Base-by-base conservation (phyloP, 2,797 vertebrate genomes). In the Poeciliopsis infans region DNA sequence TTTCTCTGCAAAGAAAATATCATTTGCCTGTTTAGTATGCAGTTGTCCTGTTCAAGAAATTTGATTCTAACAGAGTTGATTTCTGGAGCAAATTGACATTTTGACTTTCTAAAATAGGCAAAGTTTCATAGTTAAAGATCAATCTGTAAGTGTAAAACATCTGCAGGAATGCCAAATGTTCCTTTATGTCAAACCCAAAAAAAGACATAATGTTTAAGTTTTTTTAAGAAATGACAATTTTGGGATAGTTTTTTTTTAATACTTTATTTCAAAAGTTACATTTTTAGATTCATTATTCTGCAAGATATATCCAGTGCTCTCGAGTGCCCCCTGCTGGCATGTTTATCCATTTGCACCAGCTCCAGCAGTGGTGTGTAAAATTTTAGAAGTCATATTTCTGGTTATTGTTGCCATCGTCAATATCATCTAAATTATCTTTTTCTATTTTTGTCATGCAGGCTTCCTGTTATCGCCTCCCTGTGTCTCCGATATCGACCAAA, bases 381-480 rank as follows among this genome's bases (percentile, higher is more conserved):
- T 45, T 70, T 15, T 46, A 70, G 12, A 6, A 45, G 23, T 46
- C 25, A n/a, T n/a, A 25, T n/a, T 69, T 43, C 4, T 5, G 18
- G 16, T 28, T 70, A 43, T 71, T 57, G 39, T 41, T 3, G 20
- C 53, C 5, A 18, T 15, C 41, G 28, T 23, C 69, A 57, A 85
- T 33, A 61, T 72, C 70, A 23, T 64, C 41, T 28, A 70, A 46
- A 13, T 28, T 0, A 16, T 20, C 45, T 55, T 43, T 66, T 46
- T 69, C 45, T 64, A 23, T 57, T 75, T 36, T 11, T 82, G 23
- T 39, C 2, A 15, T 28, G 45, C 88, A 94, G 93, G 33, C 25
- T 83, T 61, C 20, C 78, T 81, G 66, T 85, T 78, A 11, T 57
- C 84, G 79, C 90, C 90, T 51, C 81, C 90, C 88, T 79, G 4